A percentile compares a stretch with the other conserved stretches of the same genome.
Conservation (phyloP, 2,888 invertebrate genomes). For the Xanthorhoe spadicearia region DNA sequence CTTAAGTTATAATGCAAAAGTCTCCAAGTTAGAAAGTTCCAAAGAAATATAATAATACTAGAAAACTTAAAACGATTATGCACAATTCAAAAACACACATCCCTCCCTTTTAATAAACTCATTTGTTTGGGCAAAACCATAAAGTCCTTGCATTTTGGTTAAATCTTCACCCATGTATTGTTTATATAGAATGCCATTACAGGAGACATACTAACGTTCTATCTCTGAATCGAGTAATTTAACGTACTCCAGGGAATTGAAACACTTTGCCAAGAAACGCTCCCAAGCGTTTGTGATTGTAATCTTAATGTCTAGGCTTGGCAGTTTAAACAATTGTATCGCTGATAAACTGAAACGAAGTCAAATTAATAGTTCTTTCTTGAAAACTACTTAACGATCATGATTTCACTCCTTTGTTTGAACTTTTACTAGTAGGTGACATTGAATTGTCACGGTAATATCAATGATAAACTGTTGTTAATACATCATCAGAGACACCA, state of each 20-base stretch:
- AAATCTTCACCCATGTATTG: background rate
- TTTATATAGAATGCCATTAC: constrained; percentile 6
- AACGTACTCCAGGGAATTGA: constrained; percentile 16
- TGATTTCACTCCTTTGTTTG: too few relatives aligned
- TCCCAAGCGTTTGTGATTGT: constrained; percentile 20
- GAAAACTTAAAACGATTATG: too few relatives aligned
- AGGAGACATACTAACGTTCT: constrained; percentile 17
- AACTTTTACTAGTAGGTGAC: too few relatives aligned
- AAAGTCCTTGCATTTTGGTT: background rate
- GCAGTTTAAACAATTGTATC: background rate
- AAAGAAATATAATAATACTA: too few relatives aligned
- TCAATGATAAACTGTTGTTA: too few relatives aligned
- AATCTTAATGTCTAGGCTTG: constrained; percentile 12
- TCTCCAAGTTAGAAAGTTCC: too few relatives aligned
- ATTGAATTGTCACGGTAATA: too few relatives aligned
- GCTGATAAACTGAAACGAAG: background rate
- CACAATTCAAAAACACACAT: too few relatives aligned
- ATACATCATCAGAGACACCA: too few relatives aligned
- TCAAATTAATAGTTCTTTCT: background rate
- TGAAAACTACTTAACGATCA: background rate
- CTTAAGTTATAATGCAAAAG: too few relatives aligned
- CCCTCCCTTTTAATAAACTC: too few relatives aligned
- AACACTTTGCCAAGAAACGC: constrained; percentile 28
- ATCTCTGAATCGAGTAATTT: constrained; percentile 25
- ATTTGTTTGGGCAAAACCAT: background rate